Base-by-base conservation (phyloP, 2,113 vertebrate species). In the Rhizomys pruinosus region DNA sequence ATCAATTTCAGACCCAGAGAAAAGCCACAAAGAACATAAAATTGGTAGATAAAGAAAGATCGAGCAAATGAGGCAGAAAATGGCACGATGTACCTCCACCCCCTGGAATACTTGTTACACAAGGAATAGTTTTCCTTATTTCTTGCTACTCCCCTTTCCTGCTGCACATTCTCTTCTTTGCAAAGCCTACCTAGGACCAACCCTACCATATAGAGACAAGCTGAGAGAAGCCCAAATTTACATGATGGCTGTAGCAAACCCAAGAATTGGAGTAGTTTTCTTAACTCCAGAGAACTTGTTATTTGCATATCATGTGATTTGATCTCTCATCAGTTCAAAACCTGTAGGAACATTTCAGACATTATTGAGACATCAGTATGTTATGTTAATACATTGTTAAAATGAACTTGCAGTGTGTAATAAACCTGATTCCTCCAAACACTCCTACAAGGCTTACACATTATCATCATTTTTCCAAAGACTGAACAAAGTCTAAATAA, bases 401-500 rank as follows among this genome's bases (percentile, higher is more conserved):
- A 84, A 66, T 9, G 42, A 64, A 59, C 22, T 10, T 5, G 68
- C 81, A 37, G n/a, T 5, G 25, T 17, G 11, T 63, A 68, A 80
- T 87, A 92, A n/a, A n/a, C 87, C 37, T 81, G 13, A 42, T 7
- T 39, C 27, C 34, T 94, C 64, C 64, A 86, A 93, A 87, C 64
- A 87, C 64, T 11, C 11, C 1, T 55, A 16, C 25, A 29, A 92
- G 20, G 2, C 3, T 17, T 72, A 69, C 34, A 27, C 0, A 11
- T 71, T 79, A 64, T 69, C 5, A 0, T 92, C 39, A 73, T 42
- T 72, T 91, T 87, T 68, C 32, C 27, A 72, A 89, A 91, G 7
- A 84, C n/a, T 25, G 6, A 91, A 42, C 59, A 5, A 92, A 39
- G 5, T 47, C n/a, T 63, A 59, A 78, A 84, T 79, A 55, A 66